A percentile compares a stretch with the other conserved stretches of the same genome.
phyloP scores from a whole-genome alignment of 2,888 invertebrate species.

The Geotrupes spiniger region DNA sequence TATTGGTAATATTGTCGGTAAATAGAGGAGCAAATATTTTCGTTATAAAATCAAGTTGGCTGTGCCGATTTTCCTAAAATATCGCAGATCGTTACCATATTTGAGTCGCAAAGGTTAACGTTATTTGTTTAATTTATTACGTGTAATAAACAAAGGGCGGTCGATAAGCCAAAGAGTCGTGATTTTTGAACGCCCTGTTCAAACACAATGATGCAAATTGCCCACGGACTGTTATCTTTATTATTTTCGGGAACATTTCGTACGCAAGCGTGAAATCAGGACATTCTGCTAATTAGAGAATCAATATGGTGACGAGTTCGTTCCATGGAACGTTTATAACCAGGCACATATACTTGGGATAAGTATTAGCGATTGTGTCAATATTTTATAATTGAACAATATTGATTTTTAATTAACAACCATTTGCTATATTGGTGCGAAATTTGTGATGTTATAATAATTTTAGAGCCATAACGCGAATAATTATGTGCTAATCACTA shows the following conservation, averaged over 20 bases:
- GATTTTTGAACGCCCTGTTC: slow-evolving; percentile 14
- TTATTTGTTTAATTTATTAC: slow-evolving; percentile 3
- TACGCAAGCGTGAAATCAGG: not conserved
- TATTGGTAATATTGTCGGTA: too few relatives aligned
- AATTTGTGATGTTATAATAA: not conserved
- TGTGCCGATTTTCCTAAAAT: too few relatives aligned
- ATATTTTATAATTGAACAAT: too few relatives aligned
- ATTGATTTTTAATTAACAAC: not conserved
- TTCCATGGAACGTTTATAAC: slow-evolving; percentile 5
- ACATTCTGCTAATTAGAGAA: slow-evolving; percentile 1
- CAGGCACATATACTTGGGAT: slow-evolving; percentile 1
- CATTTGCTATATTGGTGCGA: not conserved
- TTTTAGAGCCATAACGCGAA: too few relatives aligned
- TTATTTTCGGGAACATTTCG: too few relatives aligned
- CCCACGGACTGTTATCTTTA: too few relatives aligned
- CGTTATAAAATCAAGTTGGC: too few relatives aligned
- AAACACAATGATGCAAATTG: slow-evolving; percentile 4
- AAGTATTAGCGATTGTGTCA: too few relatives aligned
- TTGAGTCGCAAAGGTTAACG: too few relatives aligned
- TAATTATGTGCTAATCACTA: too few relatives aligned
- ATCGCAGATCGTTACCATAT: too few relatives aligned
- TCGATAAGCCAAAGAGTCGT: slow-evolving; percentile 11
- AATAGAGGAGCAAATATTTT: too few relatives aligned
- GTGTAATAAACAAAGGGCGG: slow-evolving; percentile 16
- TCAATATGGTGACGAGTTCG: not conserved